Conservation (phyloP, 2,797 vertebrate species). For the Hozukius guyotensis region DNA sequence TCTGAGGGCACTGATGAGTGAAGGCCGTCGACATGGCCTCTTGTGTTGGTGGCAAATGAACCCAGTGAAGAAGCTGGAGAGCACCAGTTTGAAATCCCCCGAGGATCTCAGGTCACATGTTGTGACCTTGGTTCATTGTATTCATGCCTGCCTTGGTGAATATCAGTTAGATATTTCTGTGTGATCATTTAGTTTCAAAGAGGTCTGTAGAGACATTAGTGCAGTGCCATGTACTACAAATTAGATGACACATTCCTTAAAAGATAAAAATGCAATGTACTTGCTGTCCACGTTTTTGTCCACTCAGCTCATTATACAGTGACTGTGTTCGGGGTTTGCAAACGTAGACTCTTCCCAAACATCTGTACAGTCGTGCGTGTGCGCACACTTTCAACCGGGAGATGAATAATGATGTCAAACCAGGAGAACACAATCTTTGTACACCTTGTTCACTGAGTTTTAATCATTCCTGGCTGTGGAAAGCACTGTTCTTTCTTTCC, state of each 20-base stretch:
- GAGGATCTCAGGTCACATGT: neutral
- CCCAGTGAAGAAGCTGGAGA: slow-evolving; percentile 16
- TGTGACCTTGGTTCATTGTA: slow-evolving; percentile 36
- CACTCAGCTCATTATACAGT: slow-evolving; percentile 1
- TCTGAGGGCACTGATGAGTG: slow-evolving; percentile 49
- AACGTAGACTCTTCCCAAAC: neutral
- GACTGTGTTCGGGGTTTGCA: neutral
- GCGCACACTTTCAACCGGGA: neutral
- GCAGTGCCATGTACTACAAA: neutral
- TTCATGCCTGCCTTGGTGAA: neutral
- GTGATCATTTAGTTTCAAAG: neutral
- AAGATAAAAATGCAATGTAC: neutral
- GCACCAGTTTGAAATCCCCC: slow-evolving; percentile 5
- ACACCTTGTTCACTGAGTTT: slow-evolving; percentile 1
- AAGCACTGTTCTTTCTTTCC: neutral
- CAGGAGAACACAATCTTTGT: neutral
- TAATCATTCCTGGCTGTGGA: slow-evolving; percentile 11
- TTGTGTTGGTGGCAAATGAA: slow-evolving; percentile 55
- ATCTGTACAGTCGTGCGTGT: neutral
- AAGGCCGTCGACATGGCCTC: slow-evolving; percentile 53
- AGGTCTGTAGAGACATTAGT: neutral
- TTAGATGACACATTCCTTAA: neutral
- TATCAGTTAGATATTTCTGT: neutral
- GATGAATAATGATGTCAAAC: slow-evolving; percentile 28
- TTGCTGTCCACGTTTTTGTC: neutral